Conservation (phyloP, 2,797 vertebrate species). For the Malurus splendens region DNA sequence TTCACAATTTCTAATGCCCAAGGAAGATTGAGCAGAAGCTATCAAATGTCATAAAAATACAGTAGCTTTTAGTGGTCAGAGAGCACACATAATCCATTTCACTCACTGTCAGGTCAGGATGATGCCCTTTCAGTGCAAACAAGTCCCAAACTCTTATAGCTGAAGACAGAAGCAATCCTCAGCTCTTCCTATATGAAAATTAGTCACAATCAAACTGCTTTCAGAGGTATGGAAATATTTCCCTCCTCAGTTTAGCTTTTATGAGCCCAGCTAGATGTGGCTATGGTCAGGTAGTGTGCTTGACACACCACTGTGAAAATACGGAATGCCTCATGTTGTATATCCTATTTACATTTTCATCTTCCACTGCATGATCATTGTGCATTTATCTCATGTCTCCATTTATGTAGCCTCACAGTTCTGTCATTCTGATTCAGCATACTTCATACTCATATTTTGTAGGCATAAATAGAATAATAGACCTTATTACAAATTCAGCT, state of each 20-base stretch:
- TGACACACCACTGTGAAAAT: not conserved
- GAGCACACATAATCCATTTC: rapidly evolving
- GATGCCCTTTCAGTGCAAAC: not conserved
- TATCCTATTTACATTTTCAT: not conserved
- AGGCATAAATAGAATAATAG: not conserved
- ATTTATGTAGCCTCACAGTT: not conserved
- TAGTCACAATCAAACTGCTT: not conserved
- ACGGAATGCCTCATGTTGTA: not conserved
- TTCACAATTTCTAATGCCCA: not conserved
- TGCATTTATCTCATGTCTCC: not conserved
- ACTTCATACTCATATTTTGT: not conserved
- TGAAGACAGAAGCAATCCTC: not conserved
- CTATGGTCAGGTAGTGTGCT: not conserved
- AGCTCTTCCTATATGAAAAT: not conserved
- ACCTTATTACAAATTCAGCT: not conserved
- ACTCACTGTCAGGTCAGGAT: not conserved
- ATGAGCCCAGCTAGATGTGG: not conserved
- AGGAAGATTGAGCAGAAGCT: not conserved
- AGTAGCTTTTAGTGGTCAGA: not conserved
- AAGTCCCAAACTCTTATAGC: not conserved
- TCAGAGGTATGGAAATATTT: not conserved
- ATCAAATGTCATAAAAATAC: not conserved
- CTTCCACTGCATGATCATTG: not conserved
- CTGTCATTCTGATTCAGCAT: not conserved
- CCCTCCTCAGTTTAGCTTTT: not conserved